phyloP scores from a whole-genome alignment of 2,113 vertebrate genomes.

The Phasianus colchicus region DNA sequence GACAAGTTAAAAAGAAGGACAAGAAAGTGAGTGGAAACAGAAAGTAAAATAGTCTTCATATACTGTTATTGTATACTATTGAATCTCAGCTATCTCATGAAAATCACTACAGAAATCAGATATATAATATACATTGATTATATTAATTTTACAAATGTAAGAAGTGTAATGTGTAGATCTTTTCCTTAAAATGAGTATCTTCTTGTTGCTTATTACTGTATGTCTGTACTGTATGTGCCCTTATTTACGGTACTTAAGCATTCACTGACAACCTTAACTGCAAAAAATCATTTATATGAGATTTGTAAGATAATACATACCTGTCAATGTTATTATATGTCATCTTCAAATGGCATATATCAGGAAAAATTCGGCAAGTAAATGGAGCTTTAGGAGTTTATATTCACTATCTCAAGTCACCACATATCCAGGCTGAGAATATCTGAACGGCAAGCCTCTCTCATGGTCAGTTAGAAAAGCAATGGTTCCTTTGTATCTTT shows the following conservation, averaged over 20 bases:
- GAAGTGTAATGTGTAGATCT: background rate
- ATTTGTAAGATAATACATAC: background rate
- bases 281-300: background rate
- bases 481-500: background rate
- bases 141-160: background rate
- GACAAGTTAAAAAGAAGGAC: background rate
- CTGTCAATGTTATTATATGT: background rate
- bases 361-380: background rate
- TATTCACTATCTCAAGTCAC: background rate
- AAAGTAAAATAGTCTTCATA: background rate
- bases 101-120: background rate
- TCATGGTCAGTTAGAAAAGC: background rate
- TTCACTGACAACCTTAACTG: background rate
- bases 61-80: background rate
- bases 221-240: background rate
- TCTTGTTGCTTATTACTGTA: background rate
- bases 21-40: background rate
- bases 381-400: background rate
- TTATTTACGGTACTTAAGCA: background rate
- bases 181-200: background rate
- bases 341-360: background rate
- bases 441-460: background rate
- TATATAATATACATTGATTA: background rate
- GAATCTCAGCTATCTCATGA: background rate
- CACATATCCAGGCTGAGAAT: background rate